Evolutionary conservation across 2,888 invertebrate genomes (phyloP).

Genomic region (Agrilus biguttatus): DNA sequence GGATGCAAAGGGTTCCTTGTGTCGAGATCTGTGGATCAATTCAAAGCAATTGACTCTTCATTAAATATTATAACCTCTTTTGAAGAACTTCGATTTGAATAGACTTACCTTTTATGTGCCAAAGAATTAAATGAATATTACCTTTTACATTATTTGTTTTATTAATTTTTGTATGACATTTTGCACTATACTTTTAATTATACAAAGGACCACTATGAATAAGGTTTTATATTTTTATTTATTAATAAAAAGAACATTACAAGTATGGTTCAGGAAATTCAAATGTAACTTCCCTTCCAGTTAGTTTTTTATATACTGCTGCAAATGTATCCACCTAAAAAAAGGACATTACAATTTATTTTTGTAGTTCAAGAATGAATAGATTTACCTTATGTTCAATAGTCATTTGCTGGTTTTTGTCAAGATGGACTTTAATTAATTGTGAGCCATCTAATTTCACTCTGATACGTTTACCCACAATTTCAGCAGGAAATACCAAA

Average conservation of each 20-base stretch:
- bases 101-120: too few relatives aligned
- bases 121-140: too few relatives aligned
- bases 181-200: background rate
- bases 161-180: background rate
- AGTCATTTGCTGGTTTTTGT: constrained; percentile 96
- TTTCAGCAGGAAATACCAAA: constrained; percentile 96
- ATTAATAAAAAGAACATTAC: constrained; percentile 40
- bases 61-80: too few relatives aligned
- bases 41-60: too few relatives aligned
- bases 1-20: constrained; percentile 28
- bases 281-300: constrained; percentile 96
- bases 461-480: constrained; percentile 95
- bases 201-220: background rate
- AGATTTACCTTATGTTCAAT: constrained; percentile 90
- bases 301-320: constrained; percentile 96
- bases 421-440: constrained; percentile 93
- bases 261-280: constrained; percentile 98
- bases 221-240: constrained; percentile 19
- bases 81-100: too few relatives aligned
- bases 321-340: constrained; percentile 93
- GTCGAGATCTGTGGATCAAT: too few relatives aligned
- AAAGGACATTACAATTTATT: constrained; percentile 15
- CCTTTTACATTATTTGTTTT: background rate
- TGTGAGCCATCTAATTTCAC: constrained; percentile 93
- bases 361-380: constrained; percentile 3